Evolutionary conservation across 2,888 invertebrate species (phyloP), one percentile per base, ranked within the genome.

Genomic region (Caenorhabditis panamensis): DNA sequence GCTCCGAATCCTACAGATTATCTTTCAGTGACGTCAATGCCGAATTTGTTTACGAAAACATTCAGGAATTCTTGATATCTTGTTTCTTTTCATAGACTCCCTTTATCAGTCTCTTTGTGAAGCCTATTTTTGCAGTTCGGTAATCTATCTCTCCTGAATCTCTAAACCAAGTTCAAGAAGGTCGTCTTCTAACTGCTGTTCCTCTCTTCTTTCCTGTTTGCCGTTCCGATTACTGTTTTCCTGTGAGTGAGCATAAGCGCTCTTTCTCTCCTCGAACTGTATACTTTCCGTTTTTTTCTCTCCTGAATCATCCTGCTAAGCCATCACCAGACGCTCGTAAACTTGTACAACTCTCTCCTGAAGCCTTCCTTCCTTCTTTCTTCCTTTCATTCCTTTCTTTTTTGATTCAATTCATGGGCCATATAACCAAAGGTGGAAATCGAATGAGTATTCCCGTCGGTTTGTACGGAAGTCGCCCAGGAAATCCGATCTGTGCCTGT

Each of bases 201-300:
- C 51, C 16, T 51, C 41, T 26, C 41, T 49, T 47, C 58, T 54
- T 58, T 58, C 26, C 61, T 75, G 16, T 75, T 75, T 75, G 75
- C 53, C 66, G 66, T 66, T 75, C 75, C 61, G 75, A 66, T 75
- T 66, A 66, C 66, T 66, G 61, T 64, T 58, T 66, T 73, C n/a
- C 51, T 72, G 22, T 26, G 53, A 26, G 41, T 41, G 66, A 75
- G 66, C 75, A 66, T 51, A 66, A 49, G 61, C 51, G 41, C 49
- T 64, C 36, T 22, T 73, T 22, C 66, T 66, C 36, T 16, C 54
- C 58, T 56, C 59, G 44, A 61, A 66, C 66, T 75, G 75, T 75
- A 75, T 66, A 75, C 75, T 66, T 61, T 75, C 59, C 61, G 37
- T 18, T 61, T 75, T 66, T 64, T 63, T 26, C 26, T 44, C 54